These are phyloP conservation scores for Sycophila sp. DNA, from an alignment of 1,140 invertebrate species.

Conservation along the genomic window DNA sequence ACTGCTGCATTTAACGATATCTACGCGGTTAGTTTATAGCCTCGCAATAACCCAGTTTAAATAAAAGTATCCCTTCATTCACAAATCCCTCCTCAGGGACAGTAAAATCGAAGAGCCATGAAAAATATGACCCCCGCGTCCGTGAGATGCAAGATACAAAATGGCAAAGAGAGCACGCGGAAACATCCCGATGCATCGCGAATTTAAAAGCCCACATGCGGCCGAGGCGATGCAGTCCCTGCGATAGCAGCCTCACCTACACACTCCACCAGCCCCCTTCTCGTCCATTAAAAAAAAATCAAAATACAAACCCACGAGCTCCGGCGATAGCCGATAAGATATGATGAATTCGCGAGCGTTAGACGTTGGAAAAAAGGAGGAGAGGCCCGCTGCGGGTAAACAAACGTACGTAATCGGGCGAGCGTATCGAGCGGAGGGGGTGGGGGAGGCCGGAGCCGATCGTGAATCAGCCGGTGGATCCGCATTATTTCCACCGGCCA, in stretches of 20 bases:
- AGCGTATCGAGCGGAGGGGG: conserved; percentile 14
- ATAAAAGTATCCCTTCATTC: too few relatives aligned
- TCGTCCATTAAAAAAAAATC: conserved; percentile 24
- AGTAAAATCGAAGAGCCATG: too few relatives aligned
- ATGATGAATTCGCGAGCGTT: conserved; percentile 26
- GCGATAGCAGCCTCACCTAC: too few relatives aligned
- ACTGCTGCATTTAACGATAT: too few relatives aligned
- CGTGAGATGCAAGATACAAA: not conserved
- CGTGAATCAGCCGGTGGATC: conserved; percentile 21
- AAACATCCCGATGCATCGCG: conserved; percentile 8
- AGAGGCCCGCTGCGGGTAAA: conserved; percentile 33
- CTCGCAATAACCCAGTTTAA: too few relatives aligned
- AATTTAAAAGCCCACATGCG: conserved; percentile 21
- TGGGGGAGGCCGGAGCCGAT: too few relatives aligned
- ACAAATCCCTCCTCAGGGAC: too few relatives aligned
- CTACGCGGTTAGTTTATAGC: too few relatives aligned
- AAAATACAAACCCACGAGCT: not conserved
- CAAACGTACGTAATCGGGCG: conserved; percentile 28
- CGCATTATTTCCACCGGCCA: conserved; percentile 22
- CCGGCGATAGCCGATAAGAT: conserved; percentile 24
- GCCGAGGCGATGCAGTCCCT: conserved; percentile 5
- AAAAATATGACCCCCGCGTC: too few relatives aligned
- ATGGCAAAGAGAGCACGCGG: conserved; percentile 2
- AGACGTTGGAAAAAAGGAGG: conserved; percentile 29
- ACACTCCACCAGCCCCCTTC: too few relatives aligned